These are phyloP conservation scores for Pangasius mekongensis DNA, from an alignment of 2,797 vertebrate species.

Conservation along the genomic window DNA sequence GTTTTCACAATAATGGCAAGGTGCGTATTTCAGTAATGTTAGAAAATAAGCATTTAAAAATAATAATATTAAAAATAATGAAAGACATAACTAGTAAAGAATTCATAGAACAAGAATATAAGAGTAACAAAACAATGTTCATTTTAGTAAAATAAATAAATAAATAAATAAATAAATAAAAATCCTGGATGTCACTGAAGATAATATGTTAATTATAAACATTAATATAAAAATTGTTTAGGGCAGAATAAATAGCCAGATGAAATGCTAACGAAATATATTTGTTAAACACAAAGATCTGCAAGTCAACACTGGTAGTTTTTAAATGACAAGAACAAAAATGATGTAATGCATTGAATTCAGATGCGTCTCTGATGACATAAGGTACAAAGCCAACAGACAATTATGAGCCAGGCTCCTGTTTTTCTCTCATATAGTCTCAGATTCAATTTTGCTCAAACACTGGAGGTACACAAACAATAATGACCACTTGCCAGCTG, in stretches of 20 bases:
- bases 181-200: background rate
- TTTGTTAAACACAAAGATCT: background rate
- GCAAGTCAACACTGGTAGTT: background rate
- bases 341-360: background rate
- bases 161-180: background rate
- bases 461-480: conserved; percentile 4
- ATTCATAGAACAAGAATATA: background rate
- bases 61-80: background rate
- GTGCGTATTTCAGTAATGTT: background rate
- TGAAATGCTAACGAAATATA: background rate
- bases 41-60: background rate
- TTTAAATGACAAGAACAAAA: background rate
- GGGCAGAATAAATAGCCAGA: background rate
- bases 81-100: background rate
- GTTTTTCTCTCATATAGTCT: background rate
- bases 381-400: background rate
- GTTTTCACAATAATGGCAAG: background rate
- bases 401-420: background rate
- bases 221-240: background rate
- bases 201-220: background rate
- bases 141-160: background rate
- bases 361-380: background rate
- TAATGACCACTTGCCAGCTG: conserved; percentile 32
- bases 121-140: background rate
- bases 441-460: background rate